Evolutionary conservation across 2,113 vertebrate species (phyloP).

Genomic region (Sterrhoptilus dennistouni): DNA sequence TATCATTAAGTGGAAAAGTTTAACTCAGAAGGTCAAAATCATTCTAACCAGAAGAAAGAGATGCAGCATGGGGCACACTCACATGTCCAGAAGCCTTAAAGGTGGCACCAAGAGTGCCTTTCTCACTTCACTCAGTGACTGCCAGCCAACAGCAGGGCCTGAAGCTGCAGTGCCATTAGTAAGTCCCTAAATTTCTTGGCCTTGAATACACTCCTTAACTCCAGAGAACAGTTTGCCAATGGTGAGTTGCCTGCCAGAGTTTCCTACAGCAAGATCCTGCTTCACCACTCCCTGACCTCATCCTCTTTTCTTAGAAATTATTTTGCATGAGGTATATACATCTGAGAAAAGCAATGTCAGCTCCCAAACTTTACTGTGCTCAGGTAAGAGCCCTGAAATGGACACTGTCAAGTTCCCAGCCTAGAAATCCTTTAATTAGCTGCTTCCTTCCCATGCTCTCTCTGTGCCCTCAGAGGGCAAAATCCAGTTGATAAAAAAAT

Average conservation of each 20-base stretch:
- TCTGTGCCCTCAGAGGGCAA: background rate
- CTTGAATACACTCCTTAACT: background rate
- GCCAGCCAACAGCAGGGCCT: background rate
- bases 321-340: background rate
- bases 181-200: background rate
- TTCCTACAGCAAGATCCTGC: background rate
- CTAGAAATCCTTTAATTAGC: background rate
- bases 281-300: background rate
- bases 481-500: background rate
- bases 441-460: background rate
- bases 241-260: background rate
- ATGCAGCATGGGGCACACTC: background rate
- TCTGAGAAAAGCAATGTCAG: background rate
- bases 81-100: background rate
- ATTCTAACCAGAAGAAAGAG: background rate
- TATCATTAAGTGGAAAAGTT: background rate
- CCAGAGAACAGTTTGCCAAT: background rate
- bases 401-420: background rate
- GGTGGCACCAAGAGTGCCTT: rapidly evolving
- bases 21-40: slow-evolving; percentile 26
- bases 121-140: background rate
- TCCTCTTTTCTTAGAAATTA: background rate
- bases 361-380: rapidly evolving
- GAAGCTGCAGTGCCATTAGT: background rate
- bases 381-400: background rate